These are phyloP conservation scores for Drosophila mimetica DNA, from an alignment of 2,888 invertebrate species.

Conservation along the genomic window DNA sequence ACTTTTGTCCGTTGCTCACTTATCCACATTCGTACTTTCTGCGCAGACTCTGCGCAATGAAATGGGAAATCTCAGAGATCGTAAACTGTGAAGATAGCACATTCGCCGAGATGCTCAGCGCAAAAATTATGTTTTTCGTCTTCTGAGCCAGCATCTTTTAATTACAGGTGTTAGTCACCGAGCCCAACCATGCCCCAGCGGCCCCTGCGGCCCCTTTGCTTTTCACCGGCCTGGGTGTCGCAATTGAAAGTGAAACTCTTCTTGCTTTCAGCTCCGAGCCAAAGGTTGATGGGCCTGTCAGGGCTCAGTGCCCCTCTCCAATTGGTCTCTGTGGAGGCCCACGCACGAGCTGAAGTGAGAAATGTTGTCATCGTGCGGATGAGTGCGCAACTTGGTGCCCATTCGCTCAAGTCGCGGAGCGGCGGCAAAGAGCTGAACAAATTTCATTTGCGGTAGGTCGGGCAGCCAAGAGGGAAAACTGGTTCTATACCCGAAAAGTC, in stretches of 20 bases:
- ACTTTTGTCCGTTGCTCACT: constrained; percentile 50
- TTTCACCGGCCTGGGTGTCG: constrained; percentile 52
- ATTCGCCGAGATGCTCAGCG: constrained; percentile 25
- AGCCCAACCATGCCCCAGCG: constrained; percentile 5
- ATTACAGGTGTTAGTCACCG: constrained; percentile 63
- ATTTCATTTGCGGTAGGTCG: constrained; percentile 29
- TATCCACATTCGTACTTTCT: constrained; percentile 61
- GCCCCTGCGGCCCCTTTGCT: constrained; percentile 26
- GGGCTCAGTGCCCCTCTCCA: constrained; percentile 2
- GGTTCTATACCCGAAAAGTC: background rate
- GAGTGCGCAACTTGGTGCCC: constrained; percentile 16
- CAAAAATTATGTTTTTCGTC: constrained; percentile 37
- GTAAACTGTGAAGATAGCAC: constrained; percentile 71
- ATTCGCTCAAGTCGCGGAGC: background rate
- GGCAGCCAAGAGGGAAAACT: constrained; percentile 1
- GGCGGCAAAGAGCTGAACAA: background rate
- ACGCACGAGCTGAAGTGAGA: constrained; percentile 21
- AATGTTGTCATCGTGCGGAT: constrained; percentile 19
- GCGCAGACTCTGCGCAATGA: constrained; percentile 55
- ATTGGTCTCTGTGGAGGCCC: background rate
- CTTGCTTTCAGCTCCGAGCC: constrained; percentile 57
- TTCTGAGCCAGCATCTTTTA: constrained; percentile 66
- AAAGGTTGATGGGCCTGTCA: constrained; percentile 53
- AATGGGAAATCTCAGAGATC: constrained; percentile 77
- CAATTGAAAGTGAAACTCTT: constrained; percentile 77